A percentile compares a stretch with the other conserved stretches of the same genome.
phyloP scores from a whole-genome alignment of 2,113 vertebrate genomes.

The Malurus alboscapulatus region DNA sequence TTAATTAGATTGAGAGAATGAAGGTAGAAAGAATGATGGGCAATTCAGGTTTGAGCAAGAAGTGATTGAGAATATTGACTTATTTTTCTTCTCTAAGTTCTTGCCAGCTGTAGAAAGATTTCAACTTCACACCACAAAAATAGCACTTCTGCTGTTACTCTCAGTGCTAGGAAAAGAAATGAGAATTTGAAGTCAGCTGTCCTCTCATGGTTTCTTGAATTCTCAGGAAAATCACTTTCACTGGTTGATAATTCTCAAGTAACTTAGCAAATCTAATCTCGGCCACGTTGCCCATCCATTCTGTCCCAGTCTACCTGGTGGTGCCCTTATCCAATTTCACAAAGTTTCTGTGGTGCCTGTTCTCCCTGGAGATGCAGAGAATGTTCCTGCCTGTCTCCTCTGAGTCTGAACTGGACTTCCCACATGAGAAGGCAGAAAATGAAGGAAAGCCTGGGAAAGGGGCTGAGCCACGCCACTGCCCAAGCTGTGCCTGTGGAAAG shows the following conservation, averaged over 20 bases:
- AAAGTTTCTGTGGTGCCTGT: background rate
- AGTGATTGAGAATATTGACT: background rate
- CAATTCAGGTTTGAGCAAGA: background rate
- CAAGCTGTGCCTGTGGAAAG: background rate
- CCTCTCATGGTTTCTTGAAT: background rate
- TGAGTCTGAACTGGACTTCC: background rate
- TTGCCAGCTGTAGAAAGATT: background rate
- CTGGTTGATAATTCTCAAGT: background rate
- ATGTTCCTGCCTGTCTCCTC: background rate
- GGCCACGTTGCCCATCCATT: background rate
- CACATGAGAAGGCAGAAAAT: background rate
- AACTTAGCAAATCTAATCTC: background rate
- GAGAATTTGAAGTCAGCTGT: background rate
- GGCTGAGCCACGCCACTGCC: background rate
- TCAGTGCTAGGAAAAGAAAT: background rate
- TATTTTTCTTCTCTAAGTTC: background rate
- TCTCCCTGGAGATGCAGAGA: background rate
- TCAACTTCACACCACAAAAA: background rate
- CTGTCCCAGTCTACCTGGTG: background rate
- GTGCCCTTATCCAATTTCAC: background rate
- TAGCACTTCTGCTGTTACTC: background rate
- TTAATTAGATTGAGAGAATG: background rate
- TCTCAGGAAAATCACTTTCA: background rate
- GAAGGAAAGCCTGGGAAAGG: background rate
- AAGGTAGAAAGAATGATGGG: background rate